Base-by-base conservation (phyloP, 2,797 vertebrate species). In the Scolopax bukidnonensis region DNA sequence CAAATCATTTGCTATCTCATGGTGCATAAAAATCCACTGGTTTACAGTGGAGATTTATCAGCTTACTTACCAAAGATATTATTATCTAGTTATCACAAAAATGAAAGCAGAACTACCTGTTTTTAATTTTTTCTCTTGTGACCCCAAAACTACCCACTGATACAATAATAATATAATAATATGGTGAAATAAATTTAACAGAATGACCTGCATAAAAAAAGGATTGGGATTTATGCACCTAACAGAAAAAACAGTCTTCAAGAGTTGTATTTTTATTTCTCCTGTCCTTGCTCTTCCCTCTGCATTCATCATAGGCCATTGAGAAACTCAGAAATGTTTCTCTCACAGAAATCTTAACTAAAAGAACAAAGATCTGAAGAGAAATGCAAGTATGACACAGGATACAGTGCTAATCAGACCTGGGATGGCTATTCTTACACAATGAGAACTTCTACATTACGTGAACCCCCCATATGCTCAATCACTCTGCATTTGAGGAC, bases 11-110 rank as follows among this genome's bases (percentile, higher is more conserved):
- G 9, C 24, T 69, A 21, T 80, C 43, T 89, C 77, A 65, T 23
- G 20, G 50, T 16, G 51, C 5, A 8, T 78, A 80, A 77, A 93
- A 95, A 68, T 61, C 32, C 51, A 73, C 47, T 84, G 30, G 24
- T 93, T 92, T 89, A 77, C 70, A 71, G 50, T 48, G 47, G 30
- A 91, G 64, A 82, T 91, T 88, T 87, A 80, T 84, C 81, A 83
- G 51, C 12, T 77, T 86, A 41, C 56, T 75, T 89, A 75, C 30
- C 5, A 3, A 84, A 91, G 60, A 54, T 76, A 60, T 16, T 71
- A 50, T 54, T 91, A 84, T 76, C 87, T 64, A 74, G 75, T 64
- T 69, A 50, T 65, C 30, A 83, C 9, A 90, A 9, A 90, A 89
- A 90, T 30, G 33, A 92, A 90, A 87, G 76, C 36, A 81, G 50